Base-by-base conservation (phyloP, 1,140 invertebrate genomes). In the Proales similis region DNA sequence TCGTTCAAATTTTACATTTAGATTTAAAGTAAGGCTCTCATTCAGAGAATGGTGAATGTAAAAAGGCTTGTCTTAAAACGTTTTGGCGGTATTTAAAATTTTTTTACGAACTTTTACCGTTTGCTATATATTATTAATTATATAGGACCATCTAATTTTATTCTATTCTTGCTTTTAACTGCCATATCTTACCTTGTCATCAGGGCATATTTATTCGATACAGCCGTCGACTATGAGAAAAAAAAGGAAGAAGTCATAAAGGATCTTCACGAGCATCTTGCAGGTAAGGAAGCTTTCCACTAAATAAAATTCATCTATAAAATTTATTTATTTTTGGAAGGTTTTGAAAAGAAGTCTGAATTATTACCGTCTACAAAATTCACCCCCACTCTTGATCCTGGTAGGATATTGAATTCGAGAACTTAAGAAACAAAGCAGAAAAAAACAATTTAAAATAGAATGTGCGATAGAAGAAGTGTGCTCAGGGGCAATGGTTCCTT, bases 401-500 rank as follows among this genome's bases (percentile, higher is more conserved):
- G 57, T 61, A n/a, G 11, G 2, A n/a, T 45, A 45, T 1, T 11
- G 2, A n/a, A 45, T 22, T 45, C 2, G 1, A 45, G 17, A 24
- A 19, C 3, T 4, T 14, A 7, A 19, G 6, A 14, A 49, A 30
- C 38, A 12, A 24, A 6, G 11, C 6, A 24, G 27, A 46, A 46
- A 33, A 32, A 20, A 11, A 33, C 2, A 5, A 0, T 20, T 12
- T 46, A 46, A 19, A 14, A 14, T 32, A 61, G 57, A 45, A 30
- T 61, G 57, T 32, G 57, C 22, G 14, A 61, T 61, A 9, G 57
- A 61, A 30, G 57, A 61, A 46, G 47, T 46, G 38, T 71, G 70
- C 60, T 33, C 43, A 1, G 33, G 42, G 9, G 60, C 66, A 27
- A 66, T 68, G 39, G 22, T 67, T 17, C 49, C 69, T 30, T 71